Evolutionary conservation across 2,888 invertebrate genomes (phyloP), one percentile per base, ranked within the genome.

Genomic region (Patella depressa): DNA sequence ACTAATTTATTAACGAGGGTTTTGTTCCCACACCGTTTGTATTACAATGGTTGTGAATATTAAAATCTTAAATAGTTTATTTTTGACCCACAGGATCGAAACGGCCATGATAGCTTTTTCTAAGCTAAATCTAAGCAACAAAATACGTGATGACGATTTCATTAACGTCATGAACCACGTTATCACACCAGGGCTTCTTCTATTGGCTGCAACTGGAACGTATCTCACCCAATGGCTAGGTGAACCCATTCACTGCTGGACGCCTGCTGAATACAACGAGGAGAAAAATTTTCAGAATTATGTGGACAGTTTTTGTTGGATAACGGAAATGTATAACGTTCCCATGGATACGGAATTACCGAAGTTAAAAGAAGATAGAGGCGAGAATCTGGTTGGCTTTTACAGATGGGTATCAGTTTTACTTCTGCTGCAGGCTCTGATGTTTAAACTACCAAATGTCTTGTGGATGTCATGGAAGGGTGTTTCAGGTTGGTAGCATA

Each of bases 381-480:
- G 45, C 1, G 45, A 45, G 45, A 19, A 65, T 12, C 12, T 65
- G n/a, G 65, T 65, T 65, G 65, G 65, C 3, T 65, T 65, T n/a
- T 65, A 65, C 19, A 7, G 65, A 65, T 65, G 65, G 65, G 65
- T 65, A 14, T 65, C 65, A n/a, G 19, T 65, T 65, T n/a, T 65
- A 15, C 65, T 65, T 19, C 65, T 65, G 65, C 12, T 65, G 2
- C 65, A 19, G 19, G 65, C 65, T 9, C 19, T 65, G 65, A 65
- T 65, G 65, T 65, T 65, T 19, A 65, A 65, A n/a, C n/a, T 65
- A 11, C 65, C 65, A 0, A 65, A 65, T 65, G n/a, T 65, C 9
- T 11, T 65, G 19, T 65, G 65, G 65, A 65, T 65, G 65, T 17
- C 65, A 5, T 65, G 65, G 65, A 65, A 65, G 65, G 65, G 65